These are phyloP conservation scores for Microtus montanus DNA, from an alignment of 2,113 vertebrate genomes.

Conservation along the genomic window DNA sequence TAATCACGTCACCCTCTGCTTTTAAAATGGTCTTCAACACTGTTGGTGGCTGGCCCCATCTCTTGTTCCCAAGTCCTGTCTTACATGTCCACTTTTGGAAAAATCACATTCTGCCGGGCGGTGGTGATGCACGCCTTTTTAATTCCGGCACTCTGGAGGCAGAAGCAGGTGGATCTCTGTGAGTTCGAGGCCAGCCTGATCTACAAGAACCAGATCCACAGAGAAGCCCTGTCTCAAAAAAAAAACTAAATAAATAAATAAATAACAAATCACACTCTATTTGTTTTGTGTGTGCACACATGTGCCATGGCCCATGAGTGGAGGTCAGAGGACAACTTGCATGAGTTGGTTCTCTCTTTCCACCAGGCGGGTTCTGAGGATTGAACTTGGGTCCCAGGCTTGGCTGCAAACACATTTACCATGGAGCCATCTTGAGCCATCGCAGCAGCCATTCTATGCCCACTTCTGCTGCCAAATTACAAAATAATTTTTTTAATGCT, in stretches of 20 bases:
- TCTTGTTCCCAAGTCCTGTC: accelerated
- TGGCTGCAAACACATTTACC: neutral
- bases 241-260: no score
- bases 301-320: neutral
- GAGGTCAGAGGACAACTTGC: neutral
- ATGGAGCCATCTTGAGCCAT: neutral
- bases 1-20: accelerated
- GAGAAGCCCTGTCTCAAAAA: no score
- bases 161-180: no score
- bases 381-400: neutral
- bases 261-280: neutral
- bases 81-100: neutral
- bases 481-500: neutral
- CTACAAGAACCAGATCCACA: no score
- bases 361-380: neutral
- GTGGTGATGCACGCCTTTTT: no score
- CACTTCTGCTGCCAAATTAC: neutral
- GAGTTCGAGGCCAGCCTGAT: no score
- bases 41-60: accelerated
- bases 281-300: neutral
- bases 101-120: no score
- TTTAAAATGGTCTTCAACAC: neutral
- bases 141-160: accelerated
- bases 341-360: neutral
- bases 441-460: neutral